Base-by-base conservation (phyloP, 2,888 invertebrate genomes). In the Trichogramma dendrolimi region DNA sequence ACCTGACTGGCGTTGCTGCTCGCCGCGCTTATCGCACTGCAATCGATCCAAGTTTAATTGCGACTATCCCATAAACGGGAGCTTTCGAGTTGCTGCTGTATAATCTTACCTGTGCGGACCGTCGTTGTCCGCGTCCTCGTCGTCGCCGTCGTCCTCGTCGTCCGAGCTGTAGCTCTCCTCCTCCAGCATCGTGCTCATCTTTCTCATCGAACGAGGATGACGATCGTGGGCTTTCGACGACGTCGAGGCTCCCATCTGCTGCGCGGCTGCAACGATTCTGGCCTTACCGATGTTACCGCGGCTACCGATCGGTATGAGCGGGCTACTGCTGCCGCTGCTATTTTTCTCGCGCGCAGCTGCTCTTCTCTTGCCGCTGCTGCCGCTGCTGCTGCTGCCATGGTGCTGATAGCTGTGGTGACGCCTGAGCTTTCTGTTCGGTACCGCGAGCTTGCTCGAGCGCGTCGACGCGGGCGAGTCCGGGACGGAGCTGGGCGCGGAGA, bases 141-240 rank as follows among this genome's bases (percentile, higher is more conserved):
- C 27, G 27, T 27, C 27, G 27, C 27, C 27, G 27, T 27, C 27
- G 27, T 27, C 27, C 27, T 27, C 27, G 27, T 27, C 27, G 27
- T 27, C 27, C 27, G 27, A 27, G 27, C 27, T 27, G 27, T 75
- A 71, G 39, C 64, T 68, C 40, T 68, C 68, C 57, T 77, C 77
- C 62, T 77, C 77, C 41, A 71, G 72, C 77, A 77, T 77, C 40
- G 74, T 75, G 60, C 75, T 77, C 77, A 77, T 77, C 67, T 77
- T 77, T 14, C 65, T 53, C 39, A 60, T 7, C 27, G 27, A 27
- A 27, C 27, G 27, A 27, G 27, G 27, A 42, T 61, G 62, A 6
- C 55, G 42, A 62, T n/a, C n/a, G n/a, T 64, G 2, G 53, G 6
- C n/a, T 61, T 27, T 59, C 10, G 4, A 14, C 3, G 40, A 40